Conservation (phyloP, 2,113 vertebrate species). For the Petrocephalus zakoni region DNA sequence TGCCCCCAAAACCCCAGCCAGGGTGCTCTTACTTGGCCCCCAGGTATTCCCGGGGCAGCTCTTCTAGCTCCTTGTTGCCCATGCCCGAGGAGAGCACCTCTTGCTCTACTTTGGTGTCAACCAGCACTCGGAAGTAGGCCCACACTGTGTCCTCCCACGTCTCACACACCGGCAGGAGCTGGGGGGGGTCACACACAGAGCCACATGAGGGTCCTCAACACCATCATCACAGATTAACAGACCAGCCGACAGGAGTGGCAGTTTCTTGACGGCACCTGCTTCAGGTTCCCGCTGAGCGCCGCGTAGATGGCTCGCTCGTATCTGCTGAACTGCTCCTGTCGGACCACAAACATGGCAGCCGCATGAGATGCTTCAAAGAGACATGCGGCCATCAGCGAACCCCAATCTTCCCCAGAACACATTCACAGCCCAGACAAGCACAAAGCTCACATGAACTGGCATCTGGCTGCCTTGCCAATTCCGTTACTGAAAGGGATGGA, state of each 20-base stretch:
- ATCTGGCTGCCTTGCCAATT: background rate
- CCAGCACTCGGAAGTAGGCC: conserved; percentile 92
- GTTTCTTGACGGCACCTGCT: conserved; percentile 65
- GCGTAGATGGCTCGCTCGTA: conserved; percentile 93
- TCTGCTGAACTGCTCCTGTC: conserved; percentile 79
- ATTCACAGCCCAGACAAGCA: background rate
- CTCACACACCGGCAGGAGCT: conserved; percentile 90
- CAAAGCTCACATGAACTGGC: background rate
- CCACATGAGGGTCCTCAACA: background rate
- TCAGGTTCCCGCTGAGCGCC: conserved; percentile 89
- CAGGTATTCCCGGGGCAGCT: conserved; percentile 82
- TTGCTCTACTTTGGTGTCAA: conserved; percentile 90
- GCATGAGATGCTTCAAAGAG: background rate
- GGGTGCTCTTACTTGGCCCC: conserved; percentile 76
- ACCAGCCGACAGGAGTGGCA: background rate
- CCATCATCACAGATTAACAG: background rate
- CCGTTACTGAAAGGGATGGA: background rate
- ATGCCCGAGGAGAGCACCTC: conserved; percentile 82
- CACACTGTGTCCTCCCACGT: conserved; percentile 95
- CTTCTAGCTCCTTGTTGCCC: conserved; percentile 71
- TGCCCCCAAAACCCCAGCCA: background rate
- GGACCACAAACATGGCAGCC: background rate
- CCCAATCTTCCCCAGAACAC: background rate
- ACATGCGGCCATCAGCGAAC: background rate
- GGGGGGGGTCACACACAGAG: background rate